Evolutionary conservation across 2,888 invertebrate species (phyloP).

Genomic region (Leptopilina syphax): DNA sequence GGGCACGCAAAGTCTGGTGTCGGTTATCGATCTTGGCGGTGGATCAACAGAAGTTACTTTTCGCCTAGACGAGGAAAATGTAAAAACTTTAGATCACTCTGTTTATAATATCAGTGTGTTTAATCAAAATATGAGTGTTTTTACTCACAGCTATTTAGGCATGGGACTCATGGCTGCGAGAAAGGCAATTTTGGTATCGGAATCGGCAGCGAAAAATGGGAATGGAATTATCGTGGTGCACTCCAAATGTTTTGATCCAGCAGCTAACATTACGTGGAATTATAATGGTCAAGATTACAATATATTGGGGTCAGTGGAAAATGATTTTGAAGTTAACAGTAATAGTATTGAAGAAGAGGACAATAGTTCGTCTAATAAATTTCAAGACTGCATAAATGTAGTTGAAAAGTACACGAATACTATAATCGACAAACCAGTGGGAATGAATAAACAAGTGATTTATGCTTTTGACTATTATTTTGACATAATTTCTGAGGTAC

Average conservation of each 20-base stretch:
- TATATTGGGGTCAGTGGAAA: slow-evolving; percentile 79
- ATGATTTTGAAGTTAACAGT: slow-evolving; percentile 54
- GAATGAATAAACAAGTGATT: slow-evolving; percentile 81
- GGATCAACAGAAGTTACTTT: slow-evolving; percentile 85
- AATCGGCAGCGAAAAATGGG: slow-evolving; percentile 48
- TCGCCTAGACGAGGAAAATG: slow-evolving; percentile 76
- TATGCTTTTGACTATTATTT: slow-evolving; percentile 97
- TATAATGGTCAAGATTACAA: slow-evolving; percentile 88
- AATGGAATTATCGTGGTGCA: slow-evolving; percentile 78
- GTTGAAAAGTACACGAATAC: slow-evolving; percentile 80
- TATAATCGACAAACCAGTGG: slow-evolving; percentile 80
- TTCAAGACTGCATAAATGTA: slow-evolving; percentile 80
- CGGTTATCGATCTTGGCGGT: slow-evolving; percentile 96
- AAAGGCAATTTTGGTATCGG: slow-evolving; percentile 83
- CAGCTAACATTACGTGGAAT: slow-evolving; percentile 84
- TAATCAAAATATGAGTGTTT: slow-evolving; percentile 81
- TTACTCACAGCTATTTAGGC: slow-evolving; percentile 92
- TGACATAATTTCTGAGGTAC: slow-evolving; percentile 89
- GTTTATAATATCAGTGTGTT: slow-evolving; percentile 81
- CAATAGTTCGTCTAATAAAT: slow-evolving; percentile 82
- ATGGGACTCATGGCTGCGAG: slow-evolving; percentile 95
- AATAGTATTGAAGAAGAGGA: slow-evolving; percentile 79
- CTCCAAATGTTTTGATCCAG: slow-evolving; percentile 87
- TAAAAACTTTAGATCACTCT: slow-evolving; percentile 77
- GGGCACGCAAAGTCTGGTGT: slow-evolving; percentile 82